Percentiles rank a stretch among this genome's conserved stretches.
Conservation (phyloP, 2,113 vertebrate genomes). For the Dipodomys spectabilis region DNA sequence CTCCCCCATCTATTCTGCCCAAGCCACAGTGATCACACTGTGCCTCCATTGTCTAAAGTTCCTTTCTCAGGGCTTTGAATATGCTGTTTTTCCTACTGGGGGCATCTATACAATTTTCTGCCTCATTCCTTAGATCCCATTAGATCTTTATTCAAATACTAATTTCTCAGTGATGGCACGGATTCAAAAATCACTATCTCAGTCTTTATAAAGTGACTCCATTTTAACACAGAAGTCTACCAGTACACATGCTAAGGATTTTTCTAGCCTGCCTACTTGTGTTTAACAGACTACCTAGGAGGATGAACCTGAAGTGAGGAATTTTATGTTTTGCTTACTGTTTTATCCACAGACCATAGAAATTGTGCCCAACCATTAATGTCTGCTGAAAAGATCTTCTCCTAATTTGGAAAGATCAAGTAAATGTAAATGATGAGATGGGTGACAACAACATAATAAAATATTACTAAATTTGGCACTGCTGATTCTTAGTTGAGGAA, state of each 20-base stretch:
- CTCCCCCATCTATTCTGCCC: neutral
- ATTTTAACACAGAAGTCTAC: neutral
- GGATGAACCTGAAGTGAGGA: neutral
- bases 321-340: conserved; percentile 1
- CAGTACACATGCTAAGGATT: neutral
- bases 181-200: neutral
- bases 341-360: conserved; percentile 29
- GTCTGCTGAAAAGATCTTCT: conserved; percentile 54
- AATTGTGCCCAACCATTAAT: conserved; percentile 23
- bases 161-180: conserved; percentile 16
- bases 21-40: neutral
- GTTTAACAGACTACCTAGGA: neutral
- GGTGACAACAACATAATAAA: conserved; percentile 65
- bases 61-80: neutral
- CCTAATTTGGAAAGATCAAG: conserved; percentile 62
- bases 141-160: conserved; percentile 13
- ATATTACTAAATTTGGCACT: conserved; percentile 67
- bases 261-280: conserved; percentile 32
- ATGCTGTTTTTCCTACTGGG: neutral
- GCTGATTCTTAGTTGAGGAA: conserved; percentile 66
- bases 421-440: conserved; percentile 68
- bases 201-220: neutral
- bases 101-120: neutral
- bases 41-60: neutral
- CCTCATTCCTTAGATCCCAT: neutral